A percentile compares a stretch with the other conserved stretches of the same genome.
phyloP scores from a whole-genome alignment of 1,140 invertebrate species.

The Eueides isabella region DNA sequence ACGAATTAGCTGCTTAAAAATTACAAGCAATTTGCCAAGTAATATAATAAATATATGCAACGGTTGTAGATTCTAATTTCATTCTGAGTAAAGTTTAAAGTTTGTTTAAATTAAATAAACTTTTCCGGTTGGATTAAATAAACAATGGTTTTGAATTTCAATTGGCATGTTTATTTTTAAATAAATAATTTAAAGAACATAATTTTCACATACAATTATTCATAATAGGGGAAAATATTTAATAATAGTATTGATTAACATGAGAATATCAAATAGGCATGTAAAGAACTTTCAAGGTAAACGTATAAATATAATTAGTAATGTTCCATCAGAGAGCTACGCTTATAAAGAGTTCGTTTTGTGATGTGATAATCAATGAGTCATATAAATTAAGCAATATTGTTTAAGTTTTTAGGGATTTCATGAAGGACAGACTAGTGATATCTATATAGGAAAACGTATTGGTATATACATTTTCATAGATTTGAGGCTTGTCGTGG shows the following conservation, averaged over 20 bases:
- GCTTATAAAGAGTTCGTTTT: not conserved
- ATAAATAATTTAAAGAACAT: too few relatives aligned
- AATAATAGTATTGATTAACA: not conserved
- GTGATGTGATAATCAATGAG: not conserved
- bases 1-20: too few relatives aligned
- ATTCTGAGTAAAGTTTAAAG: not conserved
- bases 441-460: too few relatives aligned
- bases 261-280: not conserved
- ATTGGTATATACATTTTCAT: too few relatives aligned
- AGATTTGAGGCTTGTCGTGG: too few relatives aligned
- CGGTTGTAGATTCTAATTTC: not conserved
- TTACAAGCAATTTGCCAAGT: too few relatives aligned
- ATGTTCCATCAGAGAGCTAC: not conserved
- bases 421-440: too few relatives aligned
- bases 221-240: not conserved
- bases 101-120: not conserved
- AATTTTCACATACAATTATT: too few relatives aligned
- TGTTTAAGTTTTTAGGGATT: not conserved
- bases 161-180: not conserved
- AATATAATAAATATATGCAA: not conserved
- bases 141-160: not conserved
- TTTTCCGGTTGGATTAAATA: not conserved
- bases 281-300: not conserved
- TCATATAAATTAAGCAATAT: not conserved
- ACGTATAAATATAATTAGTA: not conserved